A percentile compares a stretch with the other conserved stretches of the same genome.
These are phyloP conservation scores for Agrochola lota DNA, from an alignment of 2,888 invertebrate genomes.

Conservation along the genomic window DNA sequence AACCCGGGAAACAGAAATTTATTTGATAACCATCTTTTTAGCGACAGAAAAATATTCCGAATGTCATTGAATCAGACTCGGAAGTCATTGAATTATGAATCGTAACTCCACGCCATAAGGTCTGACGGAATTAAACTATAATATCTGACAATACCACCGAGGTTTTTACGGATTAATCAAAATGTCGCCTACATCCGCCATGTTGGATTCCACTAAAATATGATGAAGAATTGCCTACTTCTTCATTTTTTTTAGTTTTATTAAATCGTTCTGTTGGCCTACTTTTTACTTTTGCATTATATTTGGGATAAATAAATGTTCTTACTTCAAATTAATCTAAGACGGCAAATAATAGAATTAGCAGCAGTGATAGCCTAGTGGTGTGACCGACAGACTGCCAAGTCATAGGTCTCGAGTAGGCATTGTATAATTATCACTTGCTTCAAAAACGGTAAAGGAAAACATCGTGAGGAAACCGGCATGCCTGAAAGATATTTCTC, in stretches of 20 bases:
- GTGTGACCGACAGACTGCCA: too few species aligned
- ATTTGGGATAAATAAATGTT: not conserved
- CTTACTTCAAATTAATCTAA: not conserved
- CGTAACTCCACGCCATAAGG: slow-evolving; percentile 10
- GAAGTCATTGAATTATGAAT: slow-evolving; percentile 1
- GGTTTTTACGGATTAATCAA: slow-evolving; percentile 36
- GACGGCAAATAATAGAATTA: not conserved
- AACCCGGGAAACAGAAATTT: not conserved
- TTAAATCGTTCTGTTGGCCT: slow-evolving; percentile 5
- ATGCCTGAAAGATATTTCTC: too few species aligned
- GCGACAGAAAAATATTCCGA: slow-evolving; percentile 16
- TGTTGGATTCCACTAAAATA: slow-evolving; percentile 25
- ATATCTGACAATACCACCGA: not conserved
- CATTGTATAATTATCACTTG: too few species aligned
- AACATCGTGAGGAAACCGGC: too few species aligned
- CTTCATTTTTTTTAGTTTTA: not conserved
- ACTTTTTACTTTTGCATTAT: not conserved
- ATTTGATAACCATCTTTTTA: slow-evolving; percentile 18
- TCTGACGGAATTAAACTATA: not conserved
- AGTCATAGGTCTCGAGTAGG: too few species aligned
- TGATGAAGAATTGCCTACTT: slow-evolving; percentile 10
- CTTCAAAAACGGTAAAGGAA: too few species aligned
- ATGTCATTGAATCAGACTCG: not conserved
- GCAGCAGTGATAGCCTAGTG: too few species aligned
- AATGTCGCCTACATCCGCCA: slow-evolving; percentile 37